Evolutionary conservation across 2,888 invertebrate genomes (phyloP), one percentile per base, ranked within the genome.

Genomic region (Melipona bicolor): DNA sequence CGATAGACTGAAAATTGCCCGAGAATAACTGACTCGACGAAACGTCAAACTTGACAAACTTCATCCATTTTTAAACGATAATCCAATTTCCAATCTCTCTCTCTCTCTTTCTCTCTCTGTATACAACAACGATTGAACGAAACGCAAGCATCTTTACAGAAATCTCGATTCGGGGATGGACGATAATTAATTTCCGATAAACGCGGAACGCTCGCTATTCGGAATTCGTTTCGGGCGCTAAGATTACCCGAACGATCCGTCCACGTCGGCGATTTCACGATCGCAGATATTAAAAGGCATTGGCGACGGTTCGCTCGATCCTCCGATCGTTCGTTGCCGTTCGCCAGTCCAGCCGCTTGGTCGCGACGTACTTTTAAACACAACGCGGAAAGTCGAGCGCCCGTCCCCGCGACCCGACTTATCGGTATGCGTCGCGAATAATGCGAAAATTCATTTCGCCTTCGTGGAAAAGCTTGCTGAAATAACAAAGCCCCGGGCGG

Each of bases 121-220:
- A 15, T 6, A 36, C 15, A 67, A 52, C 6, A 65, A n/a, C n/a
- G 50, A 70, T 61, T 17, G 17, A 71, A 71, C 50, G 24, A 19
- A 56, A 21, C 56, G 27, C 17, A 9, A n/a, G 36, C n/a, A 78
- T 79, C 59, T 78, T 75, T 13, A 19, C n/a, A 49, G 64, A 82
- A 75, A 80, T 82, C 32, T 19, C 65, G n/a, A 43, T 11, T 27
- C 19, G 52, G 36, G 43, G n/a, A 75, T 9, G 71, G 43, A 61
- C 71, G n/a, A 65, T 83, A 81, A 81, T 83, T 80, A 83, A 83
- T 83, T 83, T 76, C 67, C 82, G 67, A 83, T 81, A 83, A 83
- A 72, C 54, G 71, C 43, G 67, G 59, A 49, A 27, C 32, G 59
- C 6, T 83, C 73, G 62, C 54, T 61, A n/a, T n/a, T n/a, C n/a